Evolutionary conservation across 2,113 vertebrate genomes (phyloP), one percentile per base, ranked within the genome.

Genomic region (Muntiacus reevesi): DNA sequence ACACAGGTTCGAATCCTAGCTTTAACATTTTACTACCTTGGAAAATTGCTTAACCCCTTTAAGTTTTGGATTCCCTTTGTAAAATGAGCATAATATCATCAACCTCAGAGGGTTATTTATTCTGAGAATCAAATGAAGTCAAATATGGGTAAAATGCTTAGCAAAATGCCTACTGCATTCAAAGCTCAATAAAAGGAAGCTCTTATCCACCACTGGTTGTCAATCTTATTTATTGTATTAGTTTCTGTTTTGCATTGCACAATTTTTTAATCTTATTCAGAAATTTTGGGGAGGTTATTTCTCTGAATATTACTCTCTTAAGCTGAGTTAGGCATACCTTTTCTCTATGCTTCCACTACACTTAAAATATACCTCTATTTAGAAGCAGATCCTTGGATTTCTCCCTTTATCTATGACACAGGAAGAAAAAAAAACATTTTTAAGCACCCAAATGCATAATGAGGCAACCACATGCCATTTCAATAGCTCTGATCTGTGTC

Each of bases 61-160:
- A 67, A n/a, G 43, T 33, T 30, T 89, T 13, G 17, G 78, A 50
- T 23, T 93, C 12, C 55, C 78, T 95, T 90, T 47, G 16, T 88
- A 91, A 97, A 96, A 83, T 81, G 19, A 96, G n/a, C 9, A 52
- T 52, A 85, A 45, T 45, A 82, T 74, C 91, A 82, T 86, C 47
- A 83, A 59, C 27, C 33, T 96, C 33, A 87, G 45, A 84, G 93
- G 28, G 14, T 50, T 94, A 92, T 93, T 93, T 93, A 91, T 81
- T 97, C 84, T 87, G 45, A 95, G 50, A 47, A 89, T 84, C 79
- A 93, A 95, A 96, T 94, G 17, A 96, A 40, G 79, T 87, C 54
- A 96, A 95, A 85, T 93, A 93, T 78, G 60, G 93, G 55, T 87
- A 71, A 87, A 11, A 83, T 71, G 54, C 43, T 96, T 62, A 89